These are phyloP conservation scores for Alosa alosa DNA, from an alignment of 2,113 vertebrate genomes.

Conservation along the genomic window DNA sequence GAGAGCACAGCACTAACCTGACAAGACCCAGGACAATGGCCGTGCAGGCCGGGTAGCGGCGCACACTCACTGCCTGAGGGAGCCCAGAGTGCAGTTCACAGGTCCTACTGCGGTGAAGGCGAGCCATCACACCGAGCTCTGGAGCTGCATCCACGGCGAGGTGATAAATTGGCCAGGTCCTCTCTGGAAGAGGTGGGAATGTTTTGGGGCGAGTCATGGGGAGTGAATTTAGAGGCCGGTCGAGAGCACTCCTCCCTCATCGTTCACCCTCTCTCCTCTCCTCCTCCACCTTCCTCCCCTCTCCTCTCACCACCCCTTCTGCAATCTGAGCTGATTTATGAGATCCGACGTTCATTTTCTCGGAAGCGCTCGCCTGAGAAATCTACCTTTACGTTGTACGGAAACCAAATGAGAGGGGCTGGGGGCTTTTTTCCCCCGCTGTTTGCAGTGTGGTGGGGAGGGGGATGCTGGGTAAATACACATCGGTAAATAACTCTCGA, in stretches of 20 bases:
- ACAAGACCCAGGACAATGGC: not conserved
- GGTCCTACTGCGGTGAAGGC: not conserved
- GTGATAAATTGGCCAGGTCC: not conserved
- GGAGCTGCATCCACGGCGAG: not conserved
- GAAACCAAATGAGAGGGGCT: too few relatives aligned
- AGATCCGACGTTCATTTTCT: not conserved
- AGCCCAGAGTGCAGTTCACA: not conserved
- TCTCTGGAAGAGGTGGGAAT: not conserved
- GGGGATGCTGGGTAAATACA: not conserved
- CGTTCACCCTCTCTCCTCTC: not conserved
- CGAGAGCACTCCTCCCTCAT: not conserved
- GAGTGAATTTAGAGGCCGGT: not conserved
- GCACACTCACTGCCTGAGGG: not conserved
- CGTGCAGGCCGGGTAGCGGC: not conserved
- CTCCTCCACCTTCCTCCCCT: not conserved
- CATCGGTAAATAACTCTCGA: conserved; percentile 40
- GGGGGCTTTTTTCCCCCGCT: too few relatives aligned
- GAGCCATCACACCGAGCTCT: not conserved
- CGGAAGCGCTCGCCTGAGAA: conserved; percentile 23
- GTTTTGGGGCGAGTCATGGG: not conserved
- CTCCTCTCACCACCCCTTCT: not conserved
- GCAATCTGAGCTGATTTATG: not conserved
- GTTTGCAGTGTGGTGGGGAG: too few relatives aligned
- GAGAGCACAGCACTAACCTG: not conserved
- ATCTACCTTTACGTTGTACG: conserved; percentile 12